Evolutionary conservation across 2,113 vertebrate genomes (phyloP).

Genomic region (Hyaena hyaena): DNA sequence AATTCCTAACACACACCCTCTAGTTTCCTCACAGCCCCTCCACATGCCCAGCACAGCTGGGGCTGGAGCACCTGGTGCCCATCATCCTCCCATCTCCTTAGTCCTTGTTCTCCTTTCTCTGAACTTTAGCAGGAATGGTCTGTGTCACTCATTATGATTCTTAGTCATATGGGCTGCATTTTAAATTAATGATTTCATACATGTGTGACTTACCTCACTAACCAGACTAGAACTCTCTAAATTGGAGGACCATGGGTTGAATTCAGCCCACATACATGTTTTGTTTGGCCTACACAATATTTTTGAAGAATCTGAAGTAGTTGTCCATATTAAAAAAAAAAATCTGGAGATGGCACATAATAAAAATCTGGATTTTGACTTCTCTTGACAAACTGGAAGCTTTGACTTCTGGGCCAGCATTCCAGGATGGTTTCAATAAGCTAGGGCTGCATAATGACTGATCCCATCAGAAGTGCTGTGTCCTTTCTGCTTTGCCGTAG

Average conservation of each 20-base stretch:
- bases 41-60: not conserved
- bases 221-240: not conserved
- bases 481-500: not conserved
- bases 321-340: slow-evolving; percentile 27
- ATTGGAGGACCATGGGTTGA: slow-evolving; percentile 50
- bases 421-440: not conserved
- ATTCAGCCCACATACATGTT: slow-evolving; percentile 30
- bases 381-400: slow-evolving; percentile 11
- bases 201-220: slow-evolving; percentile 61
- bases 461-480: not conserved
- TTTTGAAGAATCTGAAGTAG: slow-evolving; percentile 56
- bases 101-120: not conserved
- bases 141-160: slow-evolving; percentile 2
- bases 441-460: not conserved
- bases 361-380: slow-evolving; percentile 53
- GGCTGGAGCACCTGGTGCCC: not conserved
- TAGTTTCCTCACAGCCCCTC: not conserved
- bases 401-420: not conserved
- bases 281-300: slow-evolving; percentile 35
- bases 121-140: not conserved
- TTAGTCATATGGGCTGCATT: slow-evolving; percentile 17
- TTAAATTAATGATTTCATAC: slow-evolving; percentile 59
- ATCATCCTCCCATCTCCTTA: not conserved
- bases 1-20: not conserved
- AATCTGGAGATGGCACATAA: slow-evolving; percentile 3